phyloP scores from a whole-genome alignment of 2,797 vertebrate species.

The Zalophus californianus region DNA sequence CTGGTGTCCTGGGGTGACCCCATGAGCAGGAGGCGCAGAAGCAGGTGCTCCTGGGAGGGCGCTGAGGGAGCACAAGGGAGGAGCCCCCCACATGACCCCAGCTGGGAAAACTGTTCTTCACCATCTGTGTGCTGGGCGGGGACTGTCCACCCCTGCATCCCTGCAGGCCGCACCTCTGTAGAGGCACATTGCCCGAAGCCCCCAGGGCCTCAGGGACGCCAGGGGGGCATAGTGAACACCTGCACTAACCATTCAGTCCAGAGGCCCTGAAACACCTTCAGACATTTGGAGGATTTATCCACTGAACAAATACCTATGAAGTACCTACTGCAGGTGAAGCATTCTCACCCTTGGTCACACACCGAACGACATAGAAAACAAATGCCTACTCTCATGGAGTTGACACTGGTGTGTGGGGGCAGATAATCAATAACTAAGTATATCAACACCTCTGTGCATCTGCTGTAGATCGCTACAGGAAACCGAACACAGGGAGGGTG shows the following conservation, averaged over 20 bases:
- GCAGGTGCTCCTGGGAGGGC: too few species aligned
- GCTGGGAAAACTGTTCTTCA: neutral
- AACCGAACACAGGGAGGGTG: neutral
- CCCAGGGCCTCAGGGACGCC: fast-evolving
- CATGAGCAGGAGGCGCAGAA: neutral
- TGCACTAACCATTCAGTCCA: neutral
- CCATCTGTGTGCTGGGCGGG: neutral
- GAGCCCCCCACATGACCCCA: fast-evolving
- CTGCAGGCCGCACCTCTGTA: neutral
- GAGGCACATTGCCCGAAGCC: fast-evolving
- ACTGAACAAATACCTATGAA: neutral
- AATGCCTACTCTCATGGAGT: fast-evolving
- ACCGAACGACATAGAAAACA: too few species aligned
- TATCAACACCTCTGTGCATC: neutral
- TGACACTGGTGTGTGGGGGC: neutral
- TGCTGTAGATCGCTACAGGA: too few species aligned
- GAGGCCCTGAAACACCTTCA: too few species aligned
- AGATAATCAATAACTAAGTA: neutral
- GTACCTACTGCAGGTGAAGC: too few species aligned
- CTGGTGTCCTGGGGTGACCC: neutral
- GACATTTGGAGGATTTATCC: too few species aligned
- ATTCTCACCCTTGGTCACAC: neutral
- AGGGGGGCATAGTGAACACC: fast-evolving
- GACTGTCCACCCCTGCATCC: neutral
- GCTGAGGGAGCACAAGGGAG: neutral